Evolutionary conservation across 2,888 invertebrate genomes (phyloP), one percentile per base, ranked within the genome.

Genomic region (Phalangium opilio): DNA sequence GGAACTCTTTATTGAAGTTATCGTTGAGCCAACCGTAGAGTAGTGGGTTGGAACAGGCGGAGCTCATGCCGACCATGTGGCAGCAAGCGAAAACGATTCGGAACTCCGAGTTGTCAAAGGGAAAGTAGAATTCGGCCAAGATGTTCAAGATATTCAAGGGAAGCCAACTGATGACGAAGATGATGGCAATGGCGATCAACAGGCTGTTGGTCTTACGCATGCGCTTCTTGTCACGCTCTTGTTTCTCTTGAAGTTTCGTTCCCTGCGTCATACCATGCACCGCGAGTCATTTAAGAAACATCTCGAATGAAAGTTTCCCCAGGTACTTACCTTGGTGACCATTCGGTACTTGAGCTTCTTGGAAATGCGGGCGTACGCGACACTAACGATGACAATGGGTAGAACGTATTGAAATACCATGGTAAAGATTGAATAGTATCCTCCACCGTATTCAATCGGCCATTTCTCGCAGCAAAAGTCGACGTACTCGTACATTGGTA

Each of bases 21-120:
- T 90, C 89, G 65, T 91, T 91, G 58, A 91, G 71, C 80, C 87
- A 87, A 10, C 90, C 91, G 66, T 91, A 91, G 2, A 90, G 73
- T 18, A 91, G 70, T 0, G 90, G 90, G 65, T 91, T 91, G 27
- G 85, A 81, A 57, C 87, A 89, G 1, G 89, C 87, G 44, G 86
- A 86, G 10, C 83, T 83, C 79, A 90, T 84, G 7, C 86, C 79
- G 54, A 76, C 70, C 70, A 79, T 71, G 59, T 80, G 79, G 55
- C 75, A 75, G 54, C 74, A 66, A 34, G 75, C 72, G 57, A 71
- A 72, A 14, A 63, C 59, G 54, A 79, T 72, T 42, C 55, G 48
- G 42, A 56, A 59, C 10, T 49, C 49, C 3, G 48, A 39, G 21
- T 50, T 44, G 34, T 54, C 53, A 35, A 57, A 52, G 1, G 57